Percentiles rank a stretch among this genome's conserved stretches.
Evolutionary conservation across 2,888 invertebrate genomes (phyloP).

Genomic region (Automeris io): DNA sequence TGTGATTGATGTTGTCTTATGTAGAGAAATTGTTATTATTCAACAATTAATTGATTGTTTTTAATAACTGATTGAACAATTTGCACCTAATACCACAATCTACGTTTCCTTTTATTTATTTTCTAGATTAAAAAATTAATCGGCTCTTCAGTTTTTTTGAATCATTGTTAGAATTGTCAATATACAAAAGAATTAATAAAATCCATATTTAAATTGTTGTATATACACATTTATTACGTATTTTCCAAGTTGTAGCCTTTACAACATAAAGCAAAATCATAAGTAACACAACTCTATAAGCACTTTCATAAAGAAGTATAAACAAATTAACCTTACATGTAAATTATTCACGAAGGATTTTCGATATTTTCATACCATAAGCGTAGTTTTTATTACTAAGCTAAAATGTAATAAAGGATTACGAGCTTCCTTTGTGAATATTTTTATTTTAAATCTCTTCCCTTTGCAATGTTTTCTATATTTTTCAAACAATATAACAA

Average conservation of each 20-base stretch:
- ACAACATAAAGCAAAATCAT: neutral
- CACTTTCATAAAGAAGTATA: no score
- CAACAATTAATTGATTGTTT: no score
- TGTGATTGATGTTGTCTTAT: conserved; percentile 35
- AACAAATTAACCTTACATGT: no score
- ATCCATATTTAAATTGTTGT: conserved; percentile 17
- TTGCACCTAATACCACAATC: conserved; percentile 7
- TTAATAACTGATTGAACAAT: conserved; percentile 18
- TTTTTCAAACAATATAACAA: conserved; percentile 39
- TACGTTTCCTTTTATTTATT: neutral
- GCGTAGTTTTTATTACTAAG: no score
- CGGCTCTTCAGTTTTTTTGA: neutral
- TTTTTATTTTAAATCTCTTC: conserved; percentile 35
- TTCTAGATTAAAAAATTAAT: neutral
- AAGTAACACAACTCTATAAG: neutral
- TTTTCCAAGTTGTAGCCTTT: conserved; percentile 2
- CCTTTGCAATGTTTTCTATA: conserved; percentile 76
- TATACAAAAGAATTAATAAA: no score
- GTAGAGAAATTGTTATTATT: no score
- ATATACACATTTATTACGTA: conserved; percentile 20
- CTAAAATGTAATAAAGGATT: no score
- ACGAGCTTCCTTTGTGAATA: conserved; percentile 25
- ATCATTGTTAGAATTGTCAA: conserved; percentile 4
- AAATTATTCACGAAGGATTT: conserved; percentile 27
- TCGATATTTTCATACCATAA: neutral